phyloP scores from a whole-genome alignment of 2,888 invertebrate genomes.

The Maniola hyperantus region DNA sequence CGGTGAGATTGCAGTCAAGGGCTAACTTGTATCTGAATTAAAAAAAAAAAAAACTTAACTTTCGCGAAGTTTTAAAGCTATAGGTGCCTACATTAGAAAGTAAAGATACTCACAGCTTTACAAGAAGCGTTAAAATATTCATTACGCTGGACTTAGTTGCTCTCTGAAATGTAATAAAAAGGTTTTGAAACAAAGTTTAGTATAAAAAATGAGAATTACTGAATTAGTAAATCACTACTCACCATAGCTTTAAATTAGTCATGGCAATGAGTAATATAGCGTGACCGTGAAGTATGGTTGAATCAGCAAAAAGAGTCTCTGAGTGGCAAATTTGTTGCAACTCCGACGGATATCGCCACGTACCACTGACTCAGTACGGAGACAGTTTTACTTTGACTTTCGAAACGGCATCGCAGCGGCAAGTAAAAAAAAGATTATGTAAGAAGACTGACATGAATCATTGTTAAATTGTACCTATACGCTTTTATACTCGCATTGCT shows the following conservation, averaged over 20 bases:
- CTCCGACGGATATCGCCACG: conserved; percentile 60
- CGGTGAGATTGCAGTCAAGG: no score
- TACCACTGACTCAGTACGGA: conserved; percentile 62
- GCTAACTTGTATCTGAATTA: no score
- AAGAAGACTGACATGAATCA: conserved; percentile 38
- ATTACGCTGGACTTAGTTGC: conserved; percentile 11
- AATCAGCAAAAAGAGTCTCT: conserved; percentile 31
- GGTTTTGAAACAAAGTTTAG: background rate
- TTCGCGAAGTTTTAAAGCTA: background rate
- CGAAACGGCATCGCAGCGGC: conserved; percentile 51
- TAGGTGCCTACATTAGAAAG: conserved; percentile 17
- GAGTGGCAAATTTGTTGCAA: conserved; percentile 58
- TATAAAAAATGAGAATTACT: background rate
- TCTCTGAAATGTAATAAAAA: conserved; percentile 19
- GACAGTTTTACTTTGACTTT: conserved; percentile 50
- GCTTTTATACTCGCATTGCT: background rate
- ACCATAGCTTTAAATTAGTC: conserved; percentile 19
- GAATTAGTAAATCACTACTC: conserved; percentile 1
- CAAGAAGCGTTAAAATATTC: conserved; percentile 31
- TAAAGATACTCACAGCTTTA: conserved; percentile 34
- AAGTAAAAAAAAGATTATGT: conserved; percentile 33
- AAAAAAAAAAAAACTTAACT: no score
- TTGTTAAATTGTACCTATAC: background rate
- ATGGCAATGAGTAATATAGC: conserved; percentile 57
- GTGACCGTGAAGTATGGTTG: conserved; percentile 43